Evolutionary conservation across 2,797 vertebrate genomes (phyloP).

Genomic region (Poeciliopsis gracilis): DNA sequence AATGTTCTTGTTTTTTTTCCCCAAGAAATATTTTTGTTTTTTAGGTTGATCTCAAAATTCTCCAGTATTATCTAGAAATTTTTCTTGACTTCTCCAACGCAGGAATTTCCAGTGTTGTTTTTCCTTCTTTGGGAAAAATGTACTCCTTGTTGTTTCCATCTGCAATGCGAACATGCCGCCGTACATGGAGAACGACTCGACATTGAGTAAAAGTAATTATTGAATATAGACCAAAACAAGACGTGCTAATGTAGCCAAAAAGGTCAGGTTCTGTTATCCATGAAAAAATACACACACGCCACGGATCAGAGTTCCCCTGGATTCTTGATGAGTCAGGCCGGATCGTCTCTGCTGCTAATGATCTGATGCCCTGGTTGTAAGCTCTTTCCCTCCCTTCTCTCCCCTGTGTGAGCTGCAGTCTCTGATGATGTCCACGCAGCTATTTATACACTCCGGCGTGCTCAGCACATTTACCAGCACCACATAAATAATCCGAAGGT

Average conservation of each 20-base stretch:
- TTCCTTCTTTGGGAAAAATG: too few relatives aligned
- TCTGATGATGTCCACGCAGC: conserved; percentile 67
- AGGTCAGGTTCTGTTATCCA: conserved; percentile 38
- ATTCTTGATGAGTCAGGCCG: conserved; percentile 66
- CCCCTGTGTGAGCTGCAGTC: conserved; percentile 45
- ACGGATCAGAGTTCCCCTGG: conserved; percentile 49
- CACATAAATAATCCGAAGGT: conserved; percentile 73
- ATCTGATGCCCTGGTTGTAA: conserved; percentile 65
- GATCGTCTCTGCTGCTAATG: conserved; percentile 55
- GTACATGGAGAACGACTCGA: not conserved
- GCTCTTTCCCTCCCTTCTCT: conserved; percentile 32
- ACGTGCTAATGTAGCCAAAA: conserved; percentile 26
- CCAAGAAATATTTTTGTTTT: too few relatives aligned
- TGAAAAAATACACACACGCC: conserved; percentile 18
- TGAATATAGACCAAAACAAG: conserved; percentile 32
- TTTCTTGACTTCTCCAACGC: too few relatives aligned
- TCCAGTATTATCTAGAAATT: too few relatives aligned
- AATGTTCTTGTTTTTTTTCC: too few relatives aligned
- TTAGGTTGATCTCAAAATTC: too few relatives aligned
- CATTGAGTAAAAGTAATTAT: conserved; percentile 50
- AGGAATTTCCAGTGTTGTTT: too few relatives aligned
- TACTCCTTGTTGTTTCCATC: too few relatives aligned
- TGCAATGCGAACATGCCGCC: too few relatives aligned
- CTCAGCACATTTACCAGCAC: conserved; percentile 73
- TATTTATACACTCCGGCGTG: conserved; percentile 73